Percentiles rank a stretch among this genome's conserved stretches.
Evolutionary conservation across 2,888 invertebrate genomes (phyloP).

Genomic region (Holacanthella duospinosa): DNA sequence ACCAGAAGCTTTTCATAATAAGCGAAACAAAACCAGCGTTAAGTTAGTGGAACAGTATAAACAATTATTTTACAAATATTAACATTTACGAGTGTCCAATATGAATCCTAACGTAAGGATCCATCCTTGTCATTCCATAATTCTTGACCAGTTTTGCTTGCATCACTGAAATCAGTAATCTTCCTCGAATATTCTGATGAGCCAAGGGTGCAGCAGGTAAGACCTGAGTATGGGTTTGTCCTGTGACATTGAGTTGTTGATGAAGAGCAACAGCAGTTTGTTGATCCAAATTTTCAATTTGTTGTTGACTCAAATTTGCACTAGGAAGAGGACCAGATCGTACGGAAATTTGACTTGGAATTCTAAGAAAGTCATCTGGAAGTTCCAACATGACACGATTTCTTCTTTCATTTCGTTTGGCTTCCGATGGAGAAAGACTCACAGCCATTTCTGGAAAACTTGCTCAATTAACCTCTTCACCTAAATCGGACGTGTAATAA

Average conservation of each 20-base stretch:
- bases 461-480: background rate
- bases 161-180: constrained; percentile 72
- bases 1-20: too few relatives aligned
- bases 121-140: constrained; percentile 90
- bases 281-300: constrained; percentile 64
- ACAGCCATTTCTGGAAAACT: background rate
- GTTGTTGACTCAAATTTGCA: constrained; percentile 44
- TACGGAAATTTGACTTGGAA: constrained; percentile 40
- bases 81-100: background rate
- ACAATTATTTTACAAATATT: background rate
- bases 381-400: constrained; percentile 43
- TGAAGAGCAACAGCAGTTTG: constrained; percentile 54
- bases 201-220: constrained; percentile 37
- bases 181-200: constrained; percentile 51
- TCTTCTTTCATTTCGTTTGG: background rate
- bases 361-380: constrained; percentile 62
- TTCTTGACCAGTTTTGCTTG: constrained; percentile 88
- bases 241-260: constrained; percentile 29
- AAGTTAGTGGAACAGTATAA: too few relatives aligned
- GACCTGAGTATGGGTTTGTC: constrained; percentile 14
- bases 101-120: constrained; percentile 77
- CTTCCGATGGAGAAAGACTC: constrained; percentile 1
- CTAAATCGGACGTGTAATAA: background rate
- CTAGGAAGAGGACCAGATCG: constrained; percentile 1
- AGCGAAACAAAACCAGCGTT: too few relatives aligned